Evolutionary conservation across 2,113 vertebrate species (phyloP), one percentile per base, ranked within the genome.

Genomic region (Argyrosomus japonicus): DNA sequence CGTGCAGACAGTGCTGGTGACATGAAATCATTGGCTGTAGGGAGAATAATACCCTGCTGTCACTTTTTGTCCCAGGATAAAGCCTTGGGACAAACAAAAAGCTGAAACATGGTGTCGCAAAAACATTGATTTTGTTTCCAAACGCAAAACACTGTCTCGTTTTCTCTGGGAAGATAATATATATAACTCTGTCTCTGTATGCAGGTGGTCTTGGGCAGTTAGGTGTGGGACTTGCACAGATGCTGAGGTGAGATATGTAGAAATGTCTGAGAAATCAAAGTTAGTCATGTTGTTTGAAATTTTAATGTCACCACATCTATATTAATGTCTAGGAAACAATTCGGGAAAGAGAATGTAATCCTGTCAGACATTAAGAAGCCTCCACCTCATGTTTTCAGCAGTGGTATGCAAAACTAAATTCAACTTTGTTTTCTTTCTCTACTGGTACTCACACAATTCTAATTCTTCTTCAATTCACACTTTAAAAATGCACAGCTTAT

Each of bases 361-460:
- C 89, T 95, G 60, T 95, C 95, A 14, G 95, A 96, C 84, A 95
- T 96, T 64, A 95, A 94, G 93, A 95, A 94, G 89, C 95, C 95
- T 73, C 84, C 93, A 0, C 65, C 83, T 48, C 88, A 94, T 60
- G 91, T 96, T 89, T 86, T 71, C 51, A 77, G 74, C 79, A 95
- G 85, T 68, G 95, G 95, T 95, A 93, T 13, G 91, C 65, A 63
- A 71, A 78, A 45, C 36, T 40, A 8, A 12, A 60, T 60, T 45
- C 6, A 4, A 18, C 18, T 14, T 47, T 50, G 40, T 17, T 10
- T 47, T 7, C 54, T 51, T 3, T 50, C 2, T 51, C 47, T 70
- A 40, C 36, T 40, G 36, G 8, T 68, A 1, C 23, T 23, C 1
- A 10, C 21, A 54, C 25, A 63, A 10, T 32, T 43, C 6, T n/a